Evolutionary conservation across 2,797 vertebrate species (phyloP).

Genomic region (Trematomus bernacchii): DNA sequence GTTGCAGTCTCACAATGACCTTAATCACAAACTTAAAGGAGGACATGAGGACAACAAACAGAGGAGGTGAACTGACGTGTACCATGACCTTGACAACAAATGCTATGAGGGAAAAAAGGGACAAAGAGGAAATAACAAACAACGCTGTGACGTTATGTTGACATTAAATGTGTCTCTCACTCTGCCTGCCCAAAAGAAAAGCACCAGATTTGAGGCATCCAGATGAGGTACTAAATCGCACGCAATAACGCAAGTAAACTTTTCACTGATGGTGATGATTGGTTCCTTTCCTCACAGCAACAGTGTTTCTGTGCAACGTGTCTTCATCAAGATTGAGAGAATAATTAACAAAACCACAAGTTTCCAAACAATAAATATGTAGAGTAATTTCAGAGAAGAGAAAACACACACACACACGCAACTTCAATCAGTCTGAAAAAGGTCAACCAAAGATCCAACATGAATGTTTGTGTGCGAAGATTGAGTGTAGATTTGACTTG

Average conservation of each 20-base stretch:
- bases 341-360: constrained; percentile 74
- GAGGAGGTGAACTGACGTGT: constrained; percentile 50
- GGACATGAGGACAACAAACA: constrained; percentile 62
- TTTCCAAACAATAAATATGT: constrained; percentile 91
- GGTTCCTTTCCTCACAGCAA: constrained; percentile 76
- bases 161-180: constrained; percentile 48
- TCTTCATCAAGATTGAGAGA: constrained; percentile 77
- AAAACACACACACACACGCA: constrained; percentile 35
- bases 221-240: constrained; percentile 83
- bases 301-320: constrained; percentile 80
- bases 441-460: constrained; percentile 70
- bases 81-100: constrained; percentile 52
- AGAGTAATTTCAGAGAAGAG: constrained; percentile 71
- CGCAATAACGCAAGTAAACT: constrained; percentile 78
- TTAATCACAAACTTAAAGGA: constrained; percentile 50
- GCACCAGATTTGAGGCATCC: constrained; percentile 83
- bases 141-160: constrained; percentile 44
- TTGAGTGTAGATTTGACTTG: constrained; percentile 65
- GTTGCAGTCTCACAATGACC: constrained; percentile 66
- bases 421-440: constrained; percentile 62
- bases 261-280: constrained; percentile 72
- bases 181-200: constrained; percentile 56
- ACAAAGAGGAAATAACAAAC: constrained; percentile 50
- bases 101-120: constrained; percentile 19
- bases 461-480: constrained; percentile 71